Base-by-base conservation (phyloP, 2,888 invertebrate genomes). In the Kryphioiulus occultus region DNA sequence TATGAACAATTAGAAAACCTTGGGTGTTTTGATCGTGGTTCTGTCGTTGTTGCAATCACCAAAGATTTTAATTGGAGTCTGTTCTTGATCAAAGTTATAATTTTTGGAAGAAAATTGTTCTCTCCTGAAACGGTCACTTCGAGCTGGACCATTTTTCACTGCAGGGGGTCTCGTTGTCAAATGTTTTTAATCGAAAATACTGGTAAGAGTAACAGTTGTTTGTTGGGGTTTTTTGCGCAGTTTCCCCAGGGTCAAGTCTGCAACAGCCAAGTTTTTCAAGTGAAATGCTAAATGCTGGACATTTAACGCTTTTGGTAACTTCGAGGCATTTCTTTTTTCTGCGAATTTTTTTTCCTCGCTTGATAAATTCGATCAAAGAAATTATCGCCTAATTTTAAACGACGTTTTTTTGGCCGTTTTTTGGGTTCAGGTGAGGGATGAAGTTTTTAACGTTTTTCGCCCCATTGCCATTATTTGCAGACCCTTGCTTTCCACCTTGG, bases 321-420 rank as follows among this genome's bases (percentile, higher is more conserved):
- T 59, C 59, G n/a, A 59, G 59, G 59, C 59, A 59, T 59, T n/a
- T 0, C 22, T 59, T 59, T 59, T 59, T 59, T 22, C 59, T n/a
- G 0, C 1, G 7, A 59, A 59, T 7, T 59, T 59, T 59, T 59
- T 59, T 22, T 22, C 53, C 4, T 59, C 59, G 4, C 7, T 59
- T 59, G n/a, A 22, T 59, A 22, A 59, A 59, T 59, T 59, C 59
- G 59, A 59, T 59, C 59, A 59, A 22, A 17, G 59, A 59, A 59
- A 59, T 59, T 59, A 59, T 59, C 59, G 59, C 59, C 7, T 59
- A 59, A 59, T 59, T 59, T 59, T 59, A 59, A 59, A 59, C 59
- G n/a, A 59, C 17, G 59, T 59, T 59, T 59, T 59, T 59, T 1
- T 59, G 12, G 3, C 1, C 12, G n/a, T 59, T 59, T 59, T 59